Conservation (phyloP, 2,113 vertebrate species). For the Scortum barcoo region DNA sequence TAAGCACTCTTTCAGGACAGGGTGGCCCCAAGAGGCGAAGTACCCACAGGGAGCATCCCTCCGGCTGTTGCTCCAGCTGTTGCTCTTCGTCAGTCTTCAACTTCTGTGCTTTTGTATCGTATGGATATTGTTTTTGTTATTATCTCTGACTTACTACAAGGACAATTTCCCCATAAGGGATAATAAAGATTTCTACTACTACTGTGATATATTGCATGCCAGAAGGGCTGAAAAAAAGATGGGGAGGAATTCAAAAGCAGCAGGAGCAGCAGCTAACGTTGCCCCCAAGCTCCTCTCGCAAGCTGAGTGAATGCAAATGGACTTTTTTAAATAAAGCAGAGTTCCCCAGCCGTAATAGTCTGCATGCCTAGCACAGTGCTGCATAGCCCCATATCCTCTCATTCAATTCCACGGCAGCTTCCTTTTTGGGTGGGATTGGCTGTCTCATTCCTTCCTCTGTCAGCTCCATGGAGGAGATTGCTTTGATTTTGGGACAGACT, state of each 20-base stretch:
- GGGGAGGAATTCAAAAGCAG: conserved; percentile 67
- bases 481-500: conserved; percentile 72
- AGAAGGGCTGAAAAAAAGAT: conserved; percentile 64
- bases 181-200: conserved; percentile 67
- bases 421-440: conserved; percentile 61
- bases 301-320: conserved; percentile 71
- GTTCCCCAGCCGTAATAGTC: conserved; percentile 60
- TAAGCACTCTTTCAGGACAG: conserved; percentile 44
- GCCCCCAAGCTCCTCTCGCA: conserved; percentile 55
- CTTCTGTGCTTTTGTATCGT: conserved; percentile 32
- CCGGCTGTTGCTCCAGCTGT: conserved; percentile 67
- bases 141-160: conserved; percentile 65
- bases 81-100: conserved; percentile 53
- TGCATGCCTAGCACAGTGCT: conserved; percentile 60
- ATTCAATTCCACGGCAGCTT: conserved; percentile 61
- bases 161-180: conserved; percentile 67
- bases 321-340: conserved; percentile 65
- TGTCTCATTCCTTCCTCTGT: conserved; percentile 55
- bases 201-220: conserved; percentile 68
- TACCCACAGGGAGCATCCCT: conserved; percentile 44
- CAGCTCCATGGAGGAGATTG: conserved; percentile 63
- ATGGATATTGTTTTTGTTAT: conserved; percentile 70
- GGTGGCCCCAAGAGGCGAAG: conserved; percentile 41
- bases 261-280: conserved; percentile 59
- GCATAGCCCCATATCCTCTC: conserved; percentile 50